Base-by-base conservation (phyloP, 2,888 invertebrate species). In the Carterocephalus palaemon region DNA sequence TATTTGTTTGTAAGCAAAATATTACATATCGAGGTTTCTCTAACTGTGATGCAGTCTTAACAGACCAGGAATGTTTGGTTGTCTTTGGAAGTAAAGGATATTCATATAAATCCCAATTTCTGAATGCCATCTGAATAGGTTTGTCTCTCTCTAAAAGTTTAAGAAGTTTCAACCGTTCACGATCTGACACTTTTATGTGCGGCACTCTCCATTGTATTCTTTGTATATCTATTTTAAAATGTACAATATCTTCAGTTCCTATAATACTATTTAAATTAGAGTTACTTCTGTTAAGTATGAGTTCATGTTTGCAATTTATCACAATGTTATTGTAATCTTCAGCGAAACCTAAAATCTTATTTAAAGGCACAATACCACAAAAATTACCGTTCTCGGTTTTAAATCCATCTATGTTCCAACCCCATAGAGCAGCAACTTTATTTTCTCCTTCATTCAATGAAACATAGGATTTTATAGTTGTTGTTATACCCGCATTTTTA, bases 21-120 rank as follows among this genome's bases (percentile, higher is more conserved):
- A 78, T 65, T 8, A 77, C 48, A 51, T 28, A 28, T 28, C 71
- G 47, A 1, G 72, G 73, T 54, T 69, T 71, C 55, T 75, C 72
- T 23, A 72, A 47, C 41, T 61, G 60, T n/a, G 54, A 55, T 3
- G 63, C 49, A 19, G 70, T 69, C 52, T 65, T 66, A n/a, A 68
- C 51, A 4, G 59, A 47, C 71, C 70, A 69, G 9, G 59, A 51
- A 47, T 67, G 58, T 49, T 67, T 59, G 29, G 47, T 52, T 8
- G 66, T 61, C 37, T 41, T 48, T 3, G 65, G 71, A 42, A 75
- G 46, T 29, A 59, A 31, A 6, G 28, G 28, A 4, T 28, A 28
- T 28, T 28, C 28, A 28, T 28, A 28, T 7, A 28, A 7, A 28
- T 73, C 69, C 70, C 71, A 74, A 23, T 60, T 67, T 46, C 75